Percentiles rank a stretch among this genome's conserved stretches.
Conservation (phyloP, 2,888 invertebrate genomes). For the Octonoba sinensis region DNA sequence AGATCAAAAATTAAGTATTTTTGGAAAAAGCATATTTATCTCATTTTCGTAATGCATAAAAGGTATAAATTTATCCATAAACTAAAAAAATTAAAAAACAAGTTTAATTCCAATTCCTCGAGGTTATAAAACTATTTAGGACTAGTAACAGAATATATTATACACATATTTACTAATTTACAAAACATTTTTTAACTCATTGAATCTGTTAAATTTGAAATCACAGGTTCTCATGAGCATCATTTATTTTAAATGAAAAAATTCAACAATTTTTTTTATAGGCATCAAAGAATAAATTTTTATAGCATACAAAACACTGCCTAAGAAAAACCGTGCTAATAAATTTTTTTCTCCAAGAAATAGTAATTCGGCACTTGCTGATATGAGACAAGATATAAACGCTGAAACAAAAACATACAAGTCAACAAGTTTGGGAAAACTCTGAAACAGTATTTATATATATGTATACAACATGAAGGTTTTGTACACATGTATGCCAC, state of each 20-base stretch:
- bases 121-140: no score
- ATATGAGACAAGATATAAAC: slow-evolving; percentile 45
- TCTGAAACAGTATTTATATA: slow-evolving; percentile 56
- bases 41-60: no score
- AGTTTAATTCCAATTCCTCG: no score
- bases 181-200: no score
- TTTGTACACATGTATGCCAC: slow-evolving; percentile 57
- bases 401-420: slow-evolving; percentile 28
- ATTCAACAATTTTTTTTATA: slow-evolving; percentile 7
- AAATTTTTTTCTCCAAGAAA: slow-evolving; percentile 14
- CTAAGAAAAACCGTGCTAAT: slow-evolving; percentile 10
- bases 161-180: no score
- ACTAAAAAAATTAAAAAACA: no score
- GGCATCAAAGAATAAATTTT: slow-evolving; percentile 16
- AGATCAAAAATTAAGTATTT: no score
- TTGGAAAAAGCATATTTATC: no score
- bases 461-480: slow-evolving; percentile 36
- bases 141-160: no score
- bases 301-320: slow-evolving; percentile 1
- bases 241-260: slow-evolving; percentile 15
- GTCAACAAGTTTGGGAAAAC: slow-evolving; percentile 19
- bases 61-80: no score
- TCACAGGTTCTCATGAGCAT: slow-evolving; percentile 45
- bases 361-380: slow-evolving; percentile 62
- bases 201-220: slow-evolving; percentile 3